Conservation (phyloP, 2,113 vertebrate genomes). For the Hippolais icterina region DNA sequence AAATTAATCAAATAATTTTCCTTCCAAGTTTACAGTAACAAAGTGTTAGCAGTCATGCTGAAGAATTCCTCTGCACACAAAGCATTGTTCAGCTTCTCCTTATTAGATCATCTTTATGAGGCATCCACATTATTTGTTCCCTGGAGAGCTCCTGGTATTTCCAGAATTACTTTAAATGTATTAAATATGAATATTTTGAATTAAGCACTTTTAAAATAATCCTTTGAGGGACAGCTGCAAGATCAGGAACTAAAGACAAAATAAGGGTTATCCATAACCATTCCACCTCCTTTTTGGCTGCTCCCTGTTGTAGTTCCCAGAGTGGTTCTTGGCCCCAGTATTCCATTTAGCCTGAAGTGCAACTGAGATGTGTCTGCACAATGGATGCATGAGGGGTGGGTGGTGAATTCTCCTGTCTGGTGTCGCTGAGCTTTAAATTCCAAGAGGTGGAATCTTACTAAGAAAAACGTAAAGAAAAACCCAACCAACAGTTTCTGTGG, state of each 20-base stretch:
- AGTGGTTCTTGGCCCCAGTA: not conserved
- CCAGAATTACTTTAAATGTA: not conserved
- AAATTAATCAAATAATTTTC: constrained; percentile 1
- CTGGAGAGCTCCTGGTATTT: constrained; percentile 23
- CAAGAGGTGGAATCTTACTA: not conserved
- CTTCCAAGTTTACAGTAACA: not conserved
- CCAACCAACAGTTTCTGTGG: not conserved
- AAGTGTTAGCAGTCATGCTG: not conserved
- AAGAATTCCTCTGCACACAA: constrained; percentile 10
- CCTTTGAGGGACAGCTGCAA: not conserved
- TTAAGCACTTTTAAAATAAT: not conserved
- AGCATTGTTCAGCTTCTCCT: not conserved
- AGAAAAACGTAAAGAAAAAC: not conserved
- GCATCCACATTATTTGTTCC: not conserved
- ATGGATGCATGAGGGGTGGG: not conserved
- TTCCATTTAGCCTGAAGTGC: not conserved
- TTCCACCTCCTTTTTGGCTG: not conserved
- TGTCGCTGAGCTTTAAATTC: not conserved
- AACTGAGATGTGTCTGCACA: not conserved
- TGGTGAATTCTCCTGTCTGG: not conserved
- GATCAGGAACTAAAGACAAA: not conserved
- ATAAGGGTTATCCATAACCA: not conserved
- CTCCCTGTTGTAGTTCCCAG: not conserved
- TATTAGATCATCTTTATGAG: constrained; percentile 44
- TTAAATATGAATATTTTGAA: constrained; percentile 36